These are phyloP conservation scores for Germaria angustata DNA, from an alignment of 2,888 invertebrate species.

Conservation along the genomic window DNA sequence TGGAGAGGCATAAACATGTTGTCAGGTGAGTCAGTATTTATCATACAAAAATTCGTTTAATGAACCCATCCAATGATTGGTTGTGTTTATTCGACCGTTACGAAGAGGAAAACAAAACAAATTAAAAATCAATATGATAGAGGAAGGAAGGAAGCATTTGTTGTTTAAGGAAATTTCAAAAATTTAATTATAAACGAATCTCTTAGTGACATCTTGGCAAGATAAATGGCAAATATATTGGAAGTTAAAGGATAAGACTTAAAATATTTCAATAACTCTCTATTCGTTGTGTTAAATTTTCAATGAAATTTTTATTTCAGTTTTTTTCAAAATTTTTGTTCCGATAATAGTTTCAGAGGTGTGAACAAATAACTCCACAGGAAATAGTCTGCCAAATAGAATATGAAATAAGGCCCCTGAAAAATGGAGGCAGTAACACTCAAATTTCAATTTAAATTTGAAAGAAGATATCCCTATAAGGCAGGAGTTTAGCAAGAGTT, in stretches of 20 bases:
- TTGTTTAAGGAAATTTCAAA: constrained; percentile 63
- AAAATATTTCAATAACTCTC: neutral
- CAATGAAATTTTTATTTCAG: too few relatives aligned
- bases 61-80: neutral
- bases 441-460: too few relatives aligned
- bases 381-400: too few relatives aligned
- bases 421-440: too few relatives aligned
- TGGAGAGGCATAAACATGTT: constrained; percentile 92
- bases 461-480: too few relatives aligned
- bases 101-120: constrained; percentile 21
- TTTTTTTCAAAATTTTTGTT: too few relatives aligned
- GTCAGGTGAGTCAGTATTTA: constrained; percentile 84
- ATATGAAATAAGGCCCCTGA: too few relatives aligned
- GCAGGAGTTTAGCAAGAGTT: too few relatives aligned
- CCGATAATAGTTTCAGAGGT: too few relatives aligned
- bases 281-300: too few relatives aligned
- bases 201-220: neutral
- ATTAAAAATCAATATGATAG: neutral
- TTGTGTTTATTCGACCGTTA: constrained; percentile 8
- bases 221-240: neutral
- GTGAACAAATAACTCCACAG: too few relatives aligned
- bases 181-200: constrained; percentile 59
- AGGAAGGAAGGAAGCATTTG: constrained; percentile 52
- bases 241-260: neutral
- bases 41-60: neutral